Base-by-base conservation (phyloP, 2,888 invertebrate species). In the Listrodromus nycthemerus region DNA sequence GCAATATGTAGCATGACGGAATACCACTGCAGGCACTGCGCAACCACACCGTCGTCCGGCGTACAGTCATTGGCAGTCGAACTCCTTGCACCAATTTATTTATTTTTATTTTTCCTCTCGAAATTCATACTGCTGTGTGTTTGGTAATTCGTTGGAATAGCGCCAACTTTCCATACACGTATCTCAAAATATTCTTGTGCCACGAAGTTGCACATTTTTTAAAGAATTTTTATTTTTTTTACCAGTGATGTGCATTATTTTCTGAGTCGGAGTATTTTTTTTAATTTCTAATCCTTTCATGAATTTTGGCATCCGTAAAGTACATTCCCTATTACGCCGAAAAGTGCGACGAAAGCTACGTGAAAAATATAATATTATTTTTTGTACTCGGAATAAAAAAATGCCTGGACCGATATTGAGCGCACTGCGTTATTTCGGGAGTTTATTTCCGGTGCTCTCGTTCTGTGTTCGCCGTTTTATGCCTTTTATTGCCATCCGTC, bases 1-100 rank as follows among this genome's bases (percentile, higher is more conserved):
- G 52, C 71, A 71, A 41, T 70, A 41, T 30, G 58, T 63, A 70
- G 71, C 70, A 19, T 66, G 55, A 73, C 63, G 21, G 41, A 74
- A 74, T 48, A 73, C n/a, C 48, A 76, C 76, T 77, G 80, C 76
- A 73, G 80, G 73, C 66, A 80, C 83, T 80, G 83, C 83, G 83
- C 83, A 83, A 80, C 71, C 52, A 67, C 58, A 55, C 21, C 4
- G 13, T 24, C 27, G 5, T n/a, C 33, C 21, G 16, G 19, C 2
- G 1, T 8, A 66, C 75, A 76, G 66, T 67, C 58, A 66, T 83
- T 80, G 80, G 75, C 75, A 37, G 27, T 5, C 30, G 19, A 61
- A 65, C 4, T 13, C 41, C 50, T 63, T 66, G 58, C 74, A n/a
- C 13, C 19, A 1, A 33, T 33, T 41, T 65, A 30, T 41, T 55